Percentiles rank a stretch among this genome's conserved stretches.
phyloP scores from a whole-genome alignment of 2,113 vertebrate genomes.

The Physeter macrocephalus region DNA sequence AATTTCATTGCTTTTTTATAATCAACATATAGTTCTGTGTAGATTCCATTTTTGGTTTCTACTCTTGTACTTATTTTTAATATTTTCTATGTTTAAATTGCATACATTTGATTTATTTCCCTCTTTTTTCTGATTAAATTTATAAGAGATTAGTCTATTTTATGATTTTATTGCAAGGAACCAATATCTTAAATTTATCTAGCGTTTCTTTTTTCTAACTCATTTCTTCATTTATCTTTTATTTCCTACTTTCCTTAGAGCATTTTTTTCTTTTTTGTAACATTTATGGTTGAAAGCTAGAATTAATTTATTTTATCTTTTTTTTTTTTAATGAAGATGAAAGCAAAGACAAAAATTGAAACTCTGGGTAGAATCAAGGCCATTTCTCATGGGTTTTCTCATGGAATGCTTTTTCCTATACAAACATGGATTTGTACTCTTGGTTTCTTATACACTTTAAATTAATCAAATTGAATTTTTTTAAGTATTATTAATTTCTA shows the following conservation, averaged over 20 bases:
- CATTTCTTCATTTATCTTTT: constrained; percentile 31
- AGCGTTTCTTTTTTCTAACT: background rate
- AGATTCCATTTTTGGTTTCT: background rate
- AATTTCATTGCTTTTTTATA: background rate
- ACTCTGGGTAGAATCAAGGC: background rate
- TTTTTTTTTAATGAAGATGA: background rate
- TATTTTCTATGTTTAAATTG: constrained; percentile 2
- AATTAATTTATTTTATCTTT: background rate
- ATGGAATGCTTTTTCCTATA: background rate
- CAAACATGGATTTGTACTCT: background rate
- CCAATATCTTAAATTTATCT: constrained; percentile 14
- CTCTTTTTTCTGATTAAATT: background rate
- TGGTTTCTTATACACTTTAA: background rate
- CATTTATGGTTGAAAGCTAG: background rate
- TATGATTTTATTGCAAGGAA: constrained; percentile 22
- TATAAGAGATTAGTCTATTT: background rate
- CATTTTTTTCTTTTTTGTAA: background rate
- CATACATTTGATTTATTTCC: background rate
- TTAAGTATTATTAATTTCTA: background rate
- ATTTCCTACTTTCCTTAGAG: background rate
- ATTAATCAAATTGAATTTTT: background rate
- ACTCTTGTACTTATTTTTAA: background rate
- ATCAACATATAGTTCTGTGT: background rate
- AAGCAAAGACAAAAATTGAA: constrained; percentile 32
- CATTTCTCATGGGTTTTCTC: constrained; percentile 9